These are phyloP conservation scores for Leistus spinibarbis DNA, from an alignment of 2,888 invertebrate species.

Conservation along the genomic window DNA sequence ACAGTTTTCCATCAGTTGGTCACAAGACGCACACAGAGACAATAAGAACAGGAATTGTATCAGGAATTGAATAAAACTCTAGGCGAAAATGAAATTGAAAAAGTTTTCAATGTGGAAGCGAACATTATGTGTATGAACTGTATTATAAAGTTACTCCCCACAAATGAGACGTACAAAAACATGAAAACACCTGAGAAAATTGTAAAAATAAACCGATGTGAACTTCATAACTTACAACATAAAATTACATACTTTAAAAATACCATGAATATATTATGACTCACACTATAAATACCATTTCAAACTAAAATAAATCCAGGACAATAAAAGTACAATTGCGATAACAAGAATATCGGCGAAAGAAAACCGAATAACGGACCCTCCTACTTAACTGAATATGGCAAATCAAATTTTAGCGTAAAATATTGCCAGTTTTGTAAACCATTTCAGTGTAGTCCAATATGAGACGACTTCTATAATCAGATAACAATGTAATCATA, in stretches of 20 bases:
- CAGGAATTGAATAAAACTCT: conserved; percentile 27
- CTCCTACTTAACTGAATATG: conserved; percentile 28
- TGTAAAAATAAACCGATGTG: neutral
- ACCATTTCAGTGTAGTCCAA: neutral
- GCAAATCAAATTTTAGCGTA: conserved; percentile 36
- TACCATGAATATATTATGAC: neutral
- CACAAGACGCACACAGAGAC: conserved; percentile 15
- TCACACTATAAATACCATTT: neutral
- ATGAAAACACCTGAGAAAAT: neutral
- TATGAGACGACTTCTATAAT: conserved; percentile 46
- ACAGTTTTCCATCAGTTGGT: conserved; percentile 3
- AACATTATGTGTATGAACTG: conserved; percentile 10
- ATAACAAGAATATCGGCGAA: neutral
- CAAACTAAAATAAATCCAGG: neutral
- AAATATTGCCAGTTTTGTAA: conserved; percentile 27
- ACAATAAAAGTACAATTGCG: too few species aligned
- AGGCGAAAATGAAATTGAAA: conserved; percentile 26
- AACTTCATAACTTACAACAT: neutral
- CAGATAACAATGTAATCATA: conserved; percentile 46
- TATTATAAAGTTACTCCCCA: conserved; percentile 16
- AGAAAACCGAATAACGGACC: conserved; percentile 20
- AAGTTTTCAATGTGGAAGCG: conserved; percentile 20
- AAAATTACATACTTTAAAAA: neutral
- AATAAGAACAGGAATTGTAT: conserved; percentile 25
- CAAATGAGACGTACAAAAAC: neutral